Conservation (phyloP, 2,888 invertebrate genomes). For the Myopa testacea region DNA sequence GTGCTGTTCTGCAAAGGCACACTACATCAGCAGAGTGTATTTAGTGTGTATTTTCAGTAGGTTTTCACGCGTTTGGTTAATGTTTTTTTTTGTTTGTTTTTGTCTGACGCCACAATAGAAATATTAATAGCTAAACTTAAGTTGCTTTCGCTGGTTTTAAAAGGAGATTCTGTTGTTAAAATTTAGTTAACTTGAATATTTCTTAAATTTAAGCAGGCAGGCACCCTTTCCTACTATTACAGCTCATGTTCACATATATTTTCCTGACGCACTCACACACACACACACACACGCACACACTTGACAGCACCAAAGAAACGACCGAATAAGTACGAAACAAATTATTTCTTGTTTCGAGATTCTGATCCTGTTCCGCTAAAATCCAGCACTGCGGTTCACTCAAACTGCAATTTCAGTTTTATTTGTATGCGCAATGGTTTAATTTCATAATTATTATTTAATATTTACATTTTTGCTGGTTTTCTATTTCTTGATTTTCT, state of each 20-base stretch:
- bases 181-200: conserved; percentile 23
- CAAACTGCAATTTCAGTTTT: background rate
- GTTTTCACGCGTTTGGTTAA: conserved; percentile 18
- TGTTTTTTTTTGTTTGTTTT: background rate
- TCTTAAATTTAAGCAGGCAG: conserved; percentile 19
- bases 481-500: conserved; percentile 30
- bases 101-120: background rate
- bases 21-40: conserved; percentile 15
- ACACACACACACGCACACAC: conserved; percentile 31
- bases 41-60: conserved; percentile 33
- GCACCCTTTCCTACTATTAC: conserved; percentile 26
- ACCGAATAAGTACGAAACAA: background rate
- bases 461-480: conserved; percentile 31
- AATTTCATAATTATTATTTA: conserved; percentile 28
- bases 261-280: conserved; percentile 34
- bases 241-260: conserved; percentile 33
- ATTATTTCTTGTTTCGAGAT: background rate
- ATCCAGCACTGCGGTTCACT: background rate
- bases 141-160: background rate
- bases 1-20: conserved; percentile 10
- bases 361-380: background rate
- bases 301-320: conserved; percentile 27
- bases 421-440: background rate
- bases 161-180: background rate
- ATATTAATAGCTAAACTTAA: background rate